Percentiles rank a stretch among this genome's conserved stretches.
These are phyloP conservation scores for Zaprionus lachaisei DNA, from an alignment of 1,140 invertebrate species.

Conservation along the genomic window DNA sequence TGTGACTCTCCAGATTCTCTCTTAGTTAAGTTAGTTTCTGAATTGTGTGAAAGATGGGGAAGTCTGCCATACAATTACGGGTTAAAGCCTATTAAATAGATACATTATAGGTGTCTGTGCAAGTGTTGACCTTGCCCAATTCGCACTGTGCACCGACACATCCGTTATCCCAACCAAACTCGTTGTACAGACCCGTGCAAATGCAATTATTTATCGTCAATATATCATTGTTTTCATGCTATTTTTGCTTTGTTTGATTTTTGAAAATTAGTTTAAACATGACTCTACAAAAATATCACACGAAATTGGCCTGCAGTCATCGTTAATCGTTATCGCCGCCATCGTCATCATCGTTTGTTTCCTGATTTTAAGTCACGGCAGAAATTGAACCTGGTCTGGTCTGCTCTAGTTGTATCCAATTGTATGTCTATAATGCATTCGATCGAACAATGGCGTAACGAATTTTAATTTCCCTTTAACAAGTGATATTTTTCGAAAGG, in stretches of 20 bases:
- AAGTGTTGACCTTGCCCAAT: conserved; percentile 32
- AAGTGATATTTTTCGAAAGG: background rate
- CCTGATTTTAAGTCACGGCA: conserved; percentile 47
- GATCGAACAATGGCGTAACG: conserved; percentile 14
- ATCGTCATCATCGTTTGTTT: conserved; percentile 9
- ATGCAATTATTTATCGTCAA: conserved; percentile 44
- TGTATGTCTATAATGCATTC: conserved; percentile 16
- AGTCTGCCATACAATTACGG: background rate
- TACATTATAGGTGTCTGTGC: background rate
- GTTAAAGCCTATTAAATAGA: conserved; percentile 37
- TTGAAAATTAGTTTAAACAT: conserved; percentile 43
- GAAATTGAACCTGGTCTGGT: conserved; percentile 6
- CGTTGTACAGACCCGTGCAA: conserved; percentile 42
- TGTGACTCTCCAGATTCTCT: conserved; percentile 51
- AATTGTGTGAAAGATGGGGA: conserved; percentile 40
- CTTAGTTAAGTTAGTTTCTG: conserved; percentile 2
- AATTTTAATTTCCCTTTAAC: conserved; percentile 1
- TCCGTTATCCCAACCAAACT: conserved; percentile 16
- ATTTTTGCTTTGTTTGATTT: background rate
- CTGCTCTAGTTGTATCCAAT: conserved; percentile 15
- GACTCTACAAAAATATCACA: conserved; percentile 31
- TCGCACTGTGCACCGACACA: conserved; percentile 31
- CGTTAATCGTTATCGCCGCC: conserved; percentile 18
- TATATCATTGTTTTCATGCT: conserved; percentile 19
- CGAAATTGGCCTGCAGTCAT: conserved; percentile 34